These are phyloP conservation scores for Uropetala carovei DNA, from an alignment of 2,888 invertebrate genomes.

Conservation along the genomic window DNA sequence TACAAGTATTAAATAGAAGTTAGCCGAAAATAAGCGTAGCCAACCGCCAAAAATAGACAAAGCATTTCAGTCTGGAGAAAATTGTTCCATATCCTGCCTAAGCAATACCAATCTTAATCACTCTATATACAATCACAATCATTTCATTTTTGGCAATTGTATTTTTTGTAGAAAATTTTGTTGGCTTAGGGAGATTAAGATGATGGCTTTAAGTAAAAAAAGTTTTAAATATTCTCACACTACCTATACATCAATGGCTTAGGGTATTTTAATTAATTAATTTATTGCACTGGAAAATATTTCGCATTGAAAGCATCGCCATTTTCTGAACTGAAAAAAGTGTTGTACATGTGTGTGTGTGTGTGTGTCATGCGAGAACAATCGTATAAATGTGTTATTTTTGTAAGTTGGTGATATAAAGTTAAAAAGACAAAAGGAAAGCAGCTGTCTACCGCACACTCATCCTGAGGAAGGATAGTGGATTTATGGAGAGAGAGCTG, in stretches of 20 bases:
- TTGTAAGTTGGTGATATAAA: constrained; percentile 53
- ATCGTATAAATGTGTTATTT: constrained; percentile 38
- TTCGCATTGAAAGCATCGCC: neutral
- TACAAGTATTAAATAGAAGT: too few species aligned
- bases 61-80: neutral
- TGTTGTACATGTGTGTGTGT: neutral
- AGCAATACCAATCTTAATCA: neutral
- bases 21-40: too few species aligned
- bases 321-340: neutral
- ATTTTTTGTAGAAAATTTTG: neutral
- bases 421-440: constrained; percentile 57
- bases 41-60: neutral
- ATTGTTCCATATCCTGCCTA: neutral
- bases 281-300: neutral
- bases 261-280: neutral
- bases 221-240: neutral
- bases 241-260: neutral
- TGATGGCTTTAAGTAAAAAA: neutral
- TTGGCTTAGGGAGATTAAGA: neutral
- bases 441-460: constrained; percentile 67
- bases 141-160: neutral
- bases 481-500: constrained; percentile 67
- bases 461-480: constrained; percentile 67
- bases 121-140: neutral
- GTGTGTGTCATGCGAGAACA: neutral